These are phyloP conservation scores for Mastomys coucha DNA, from an alignment of 2,113 vertebrate species.

Conservation along the genomic window DNA sequence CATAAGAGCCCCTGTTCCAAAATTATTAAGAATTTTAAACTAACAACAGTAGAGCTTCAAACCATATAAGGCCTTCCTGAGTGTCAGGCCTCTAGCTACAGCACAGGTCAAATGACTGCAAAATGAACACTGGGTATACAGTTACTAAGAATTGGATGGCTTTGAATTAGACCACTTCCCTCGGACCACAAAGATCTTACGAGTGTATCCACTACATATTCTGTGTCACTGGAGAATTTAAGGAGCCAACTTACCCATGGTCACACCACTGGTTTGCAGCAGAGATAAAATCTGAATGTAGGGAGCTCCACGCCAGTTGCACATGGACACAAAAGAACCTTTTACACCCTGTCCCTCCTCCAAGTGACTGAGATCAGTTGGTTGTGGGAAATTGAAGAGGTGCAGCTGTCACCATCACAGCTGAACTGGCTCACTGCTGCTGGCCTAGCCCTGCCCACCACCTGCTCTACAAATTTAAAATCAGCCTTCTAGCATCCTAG, in stretches of 20 bases:
- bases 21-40: slow-evolving; percentile 51
- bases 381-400: slow-evolving; percentile 49
- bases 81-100: background rate
- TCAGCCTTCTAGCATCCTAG: slow-evolving; percentile 35
- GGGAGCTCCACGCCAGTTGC: slow-evolving; percentile 55
- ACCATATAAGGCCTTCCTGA: background rate
- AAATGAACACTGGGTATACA: background rate
- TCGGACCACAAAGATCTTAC: slow-evolving; percentile 25
- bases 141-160: background rate
- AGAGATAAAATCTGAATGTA: slow-evolving; percentile 65
- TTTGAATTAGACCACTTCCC: slow-evolving; percentile 12
- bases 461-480: slow-evolving; percentile 73
- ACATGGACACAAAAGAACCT: slow-evolving; percentile 65
- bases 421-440: slow-evolving; percentile 58
- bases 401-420: slow-evolving; percentile 73
- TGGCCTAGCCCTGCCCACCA: slow-evolving; percentile 58
- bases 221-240: slow-evolving; percentile 16
- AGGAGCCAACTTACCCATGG: slow-evolving; percentile 49
- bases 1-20: background rate
- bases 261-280: slow-evolving; percentile 30
- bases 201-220: background rate
- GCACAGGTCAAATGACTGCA: background rate
- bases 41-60: background rate
- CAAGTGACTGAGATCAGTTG: slow-evolving; percentile 71
- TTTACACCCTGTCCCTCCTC: background rate